Percentiles rank a stretch among this genome's conserved stretches.
phyloP scores from a whole-genome alignment of 2,797 vertebrate species.

The Hydrophis major region DNA sequence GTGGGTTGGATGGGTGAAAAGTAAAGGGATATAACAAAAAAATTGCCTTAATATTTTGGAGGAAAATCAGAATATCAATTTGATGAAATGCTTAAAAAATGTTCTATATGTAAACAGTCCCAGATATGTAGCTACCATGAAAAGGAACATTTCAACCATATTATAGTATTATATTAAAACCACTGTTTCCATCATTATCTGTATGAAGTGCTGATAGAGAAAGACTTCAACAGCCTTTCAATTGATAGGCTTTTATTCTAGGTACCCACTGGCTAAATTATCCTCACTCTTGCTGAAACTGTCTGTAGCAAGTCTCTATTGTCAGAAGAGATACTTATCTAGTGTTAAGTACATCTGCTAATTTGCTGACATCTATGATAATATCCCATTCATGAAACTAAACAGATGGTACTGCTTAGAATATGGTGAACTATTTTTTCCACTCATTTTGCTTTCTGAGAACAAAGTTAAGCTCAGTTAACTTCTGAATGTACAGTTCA shows the following conservation, averaged over 20 bases:
- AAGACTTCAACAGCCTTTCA: neutral
- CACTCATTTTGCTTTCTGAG: neutral
- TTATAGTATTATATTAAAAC: neutral
- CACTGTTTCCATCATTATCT: neutral
- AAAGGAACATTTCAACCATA: neutral
- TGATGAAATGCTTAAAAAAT: neutral
- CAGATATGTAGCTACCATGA: neutral
- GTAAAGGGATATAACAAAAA: neutral
- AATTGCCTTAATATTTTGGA: neutral
- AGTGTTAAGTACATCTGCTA: conserved; percentile 19
- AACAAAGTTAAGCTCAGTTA: neutral
- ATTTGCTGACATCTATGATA: conserved; percentile 20
- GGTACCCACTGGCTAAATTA: conserved; percentile 3
- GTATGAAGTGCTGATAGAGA: neutral
- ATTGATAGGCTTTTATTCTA: neutral
- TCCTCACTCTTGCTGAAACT: conserved; percentile 6
- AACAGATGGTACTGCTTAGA: neutral
- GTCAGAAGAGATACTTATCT: conserved; percentile 11
- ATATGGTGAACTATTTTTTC: neutral
- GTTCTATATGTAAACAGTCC: neutral
- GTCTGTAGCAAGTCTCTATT: neutral
- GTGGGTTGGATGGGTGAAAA: neutral
- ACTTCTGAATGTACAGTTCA: neutral
- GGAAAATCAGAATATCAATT: neutral
- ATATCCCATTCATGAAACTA: neutral